phyloP scores from a whole-genome alignment of 2,888 invertebrate genomes.

The Polylopha cassiicola region DNA sequence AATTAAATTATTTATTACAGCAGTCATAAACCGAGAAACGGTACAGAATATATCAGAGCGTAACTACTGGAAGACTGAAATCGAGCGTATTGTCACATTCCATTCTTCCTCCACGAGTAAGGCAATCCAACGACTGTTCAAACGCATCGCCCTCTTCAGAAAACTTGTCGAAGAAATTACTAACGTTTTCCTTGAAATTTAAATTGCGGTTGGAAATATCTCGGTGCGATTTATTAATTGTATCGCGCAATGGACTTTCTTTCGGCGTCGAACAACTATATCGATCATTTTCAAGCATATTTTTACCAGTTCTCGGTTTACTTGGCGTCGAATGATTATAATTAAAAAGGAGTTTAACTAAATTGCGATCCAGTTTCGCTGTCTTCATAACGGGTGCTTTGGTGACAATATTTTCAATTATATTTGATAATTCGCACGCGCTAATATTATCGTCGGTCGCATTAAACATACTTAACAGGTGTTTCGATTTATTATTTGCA shows the following conservation, averaged over 20 bases:
- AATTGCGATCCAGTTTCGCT: conserved; percentile 51
- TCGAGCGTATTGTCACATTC: too few relatives aligned
- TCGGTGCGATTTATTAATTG: conserved; percentile 29
- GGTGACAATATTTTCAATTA: conserved; percentile 58
- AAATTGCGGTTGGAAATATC: conserved; percentile 37
- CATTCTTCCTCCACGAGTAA: conserved; percentile 40
- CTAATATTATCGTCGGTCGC: conserved; percentile 35
- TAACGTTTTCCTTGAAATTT: conserved; percentile 49
- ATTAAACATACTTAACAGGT: conserved; percentile 46
- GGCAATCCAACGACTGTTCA: conserved; percentile 74
- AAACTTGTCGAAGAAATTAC: conserved; percentile 74
- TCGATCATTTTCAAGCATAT: conserved; percentile 36
- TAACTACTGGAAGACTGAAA: too few relatives aligned
- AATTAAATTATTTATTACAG: too few relatives aligned
- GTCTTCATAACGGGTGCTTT: conserved; percentile 45
- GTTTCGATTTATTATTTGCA: conserved; percentile 30
- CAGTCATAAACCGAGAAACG: too few relatives aligned
- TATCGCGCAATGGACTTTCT: conserved; percentile 43
- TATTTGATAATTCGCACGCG: conserved; percentile 54
- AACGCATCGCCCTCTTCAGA: conserved; percentile 77
- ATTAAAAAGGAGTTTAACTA: conserved; percentile 55
- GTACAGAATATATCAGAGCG: too few relatives aligned
- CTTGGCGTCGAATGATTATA: conserved; percentile 43
- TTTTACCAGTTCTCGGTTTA: conserved; percentile 38
- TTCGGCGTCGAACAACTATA: conserved; percentile 64